phyloP scores from a whole-genome alignment of 1,140 invertebrate species.

The Venturia canescens region DNA sequence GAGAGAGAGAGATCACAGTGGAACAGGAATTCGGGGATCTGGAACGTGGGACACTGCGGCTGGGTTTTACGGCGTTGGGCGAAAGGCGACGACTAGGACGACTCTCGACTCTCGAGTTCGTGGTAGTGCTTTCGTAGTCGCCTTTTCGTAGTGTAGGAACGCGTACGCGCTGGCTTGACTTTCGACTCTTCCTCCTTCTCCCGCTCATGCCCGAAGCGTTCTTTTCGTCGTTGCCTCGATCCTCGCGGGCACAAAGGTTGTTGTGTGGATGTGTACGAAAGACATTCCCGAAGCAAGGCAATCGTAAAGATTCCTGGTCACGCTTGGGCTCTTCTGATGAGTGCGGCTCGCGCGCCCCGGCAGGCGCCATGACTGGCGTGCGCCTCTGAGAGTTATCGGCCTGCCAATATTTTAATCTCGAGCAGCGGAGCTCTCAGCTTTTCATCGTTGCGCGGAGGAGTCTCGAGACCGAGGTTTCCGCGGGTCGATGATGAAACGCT shows the following conservation, averaged over 20 bases:
- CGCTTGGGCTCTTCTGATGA: not conserved
- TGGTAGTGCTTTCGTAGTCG: conserved; percentile 5
- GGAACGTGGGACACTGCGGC: conserved; percentile 27
- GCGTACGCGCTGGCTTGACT: conserved; percentile 16
- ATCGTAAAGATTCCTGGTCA: conserved; percentile 2
- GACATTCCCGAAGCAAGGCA: not conserved
- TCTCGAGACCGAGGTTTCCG: too few species aligned
- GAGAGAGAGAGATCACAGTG: conserved; percentile 11
- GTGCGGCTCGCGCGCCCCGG: not conserved
- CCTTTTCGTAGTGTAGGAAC: not conserved
- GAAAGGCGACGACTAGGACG: conserved; percentile 21
- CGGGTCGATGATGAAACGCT: too few species aligned
- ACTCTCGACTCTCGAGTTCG: conserved; percentile 24
- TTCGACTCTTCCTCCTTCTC: not conserved
- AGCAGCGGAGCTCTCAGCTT: too few species aligned
- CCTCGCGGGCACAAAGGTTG: not conserved
- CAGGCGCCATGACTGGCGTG: not conserved
- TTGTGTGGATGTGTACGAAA: not conserved
- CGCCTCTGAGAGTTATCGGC: not conserved
- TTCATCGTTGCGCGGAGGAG: too few species aligned
- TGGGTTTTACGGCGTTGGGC: conserved; percentile 8
- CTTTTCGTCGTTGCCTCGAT: not conserved
- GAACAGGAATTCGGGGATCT: conserved; percentile 29
- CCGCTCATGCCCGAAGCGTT: not conserved
- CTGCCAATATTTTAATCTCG: not conserved